Conservation (phyloP, 2,113 vertebrate genomes). For the Vidua macroura region DNA sequence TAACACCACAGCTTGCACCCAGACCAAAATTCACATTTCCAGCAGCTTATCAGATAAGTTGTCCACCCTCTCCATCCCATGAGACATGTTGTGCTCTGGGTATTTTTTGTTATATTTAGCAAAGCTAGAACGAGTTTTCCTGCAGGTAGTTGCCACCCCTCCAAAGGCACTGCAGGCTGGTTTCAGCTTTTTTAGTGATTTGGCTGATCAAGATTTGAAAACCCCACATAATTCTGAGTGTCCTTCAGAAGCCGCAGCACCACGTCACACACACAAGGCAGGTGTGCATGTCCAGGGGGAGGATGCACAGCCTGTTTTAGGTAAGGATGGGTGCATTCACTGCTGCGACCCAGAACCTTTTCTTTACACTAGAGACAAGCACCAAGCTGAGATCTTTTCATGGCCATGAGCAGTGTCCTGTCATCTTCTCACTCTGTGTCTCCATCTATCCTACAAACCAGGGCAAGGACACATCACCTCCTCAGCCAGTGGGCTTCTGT, state of each 20-base stretch:
- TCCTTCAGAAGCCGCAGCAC: background rate
- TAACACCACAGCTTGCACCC: background rate
- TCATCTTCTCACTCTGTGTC: background rate
- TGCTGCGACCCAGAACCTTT: background rate
- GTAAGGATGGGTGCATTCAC: background rate
- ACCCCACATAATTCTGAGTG: background rate
- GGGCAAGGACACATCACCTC: rapidly evolving
- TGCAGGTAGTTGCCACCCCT: background rate
- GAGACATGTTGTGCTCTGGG: rapidly evolving
- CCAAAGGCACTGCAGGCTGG: background rate
- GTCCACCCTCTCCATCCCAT: background rate
- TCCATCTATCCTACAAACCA: background rate
- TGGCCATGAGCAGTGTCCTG: background rate
- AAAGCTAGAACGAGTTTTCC: background rate
- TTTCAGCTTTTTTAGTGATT: background rate
- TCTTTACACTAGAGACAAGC: background rate
- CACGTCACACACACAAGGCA: background rate
- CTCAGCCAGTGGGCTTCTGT: background rate
- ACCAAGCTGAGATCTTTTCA: background rate
- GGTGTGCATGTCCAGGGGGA: background rate
- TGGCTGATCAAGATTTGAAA: background rate
- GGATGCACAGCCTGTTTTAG: background rate
- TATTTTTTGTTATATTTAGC: background rate
- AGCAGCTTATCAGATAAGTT: background rate
- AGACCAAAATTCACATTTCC: background rate